These are phyloP conservation scores for Drosophila takahashii DNA, from an alignment of 1,140 invertebrate genomes.

Conservation along the genomic window DNA sequence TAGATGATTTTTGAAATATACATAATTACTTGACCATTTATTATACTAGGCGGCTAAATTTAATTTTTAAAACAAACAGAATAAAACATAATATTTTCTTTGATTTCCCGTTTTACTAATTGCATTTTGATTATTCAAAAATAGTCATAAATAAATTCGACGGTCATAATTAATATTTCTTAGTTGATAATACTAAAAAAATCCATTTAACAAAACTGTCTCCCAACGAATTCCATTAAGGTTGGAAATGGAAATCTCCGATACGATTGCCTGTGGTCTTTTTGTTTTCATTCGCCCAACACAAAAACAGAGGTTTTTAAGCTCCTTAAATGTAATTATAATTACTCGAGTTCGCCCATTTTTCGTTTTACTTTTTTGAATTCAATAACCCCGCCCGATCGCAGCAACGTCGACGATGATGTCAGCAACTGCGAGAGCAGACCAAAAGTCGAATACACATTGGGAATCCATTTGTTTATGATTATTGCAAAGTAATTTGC, in stretches of 20 bases:
- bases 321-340: conserved; percentile 39
- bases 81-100: too few relatives aligned
- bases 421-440: conserved; percentile 52
- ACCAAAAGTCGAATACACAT: conserved; percentile 31
- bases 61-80: too few relatives aligned
- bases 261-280: background rate
- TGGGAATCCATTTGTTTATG: conserved; percentile 65
- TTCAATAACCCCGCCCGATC: conserved; percentile 63
- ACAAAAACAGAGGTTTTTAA: conserved; percentile 4
- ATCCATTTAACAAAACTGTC: background rate
- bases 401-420: conserved; percentile 47
- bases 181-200: background rate
- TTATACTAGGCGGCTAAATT: too few relatives aligned
- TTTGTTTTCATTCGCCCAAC: conserved; percentile 7
- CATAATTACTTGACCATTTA: too few relatives aligned
- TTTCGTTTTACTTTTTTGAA: conserved; percentile 37
- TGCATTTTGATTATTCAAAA: too few relatives aligned
- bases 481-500: conserved; percentile 71
- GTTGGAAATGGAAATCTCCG: background rate
- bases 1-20: too few relatives aligned
- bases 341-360: conserved; percentile 28
- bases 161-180: background rate
- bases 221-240: background rate
- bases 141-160: too few relatives aligned
- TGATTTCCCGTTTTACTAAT: too few relatives aligned